Percentiles rank a stretch among this genome's conserved stretches.
Conservation (phyloP, 2,888 invertebrate species). For the Byasa hedistus region DNA sequence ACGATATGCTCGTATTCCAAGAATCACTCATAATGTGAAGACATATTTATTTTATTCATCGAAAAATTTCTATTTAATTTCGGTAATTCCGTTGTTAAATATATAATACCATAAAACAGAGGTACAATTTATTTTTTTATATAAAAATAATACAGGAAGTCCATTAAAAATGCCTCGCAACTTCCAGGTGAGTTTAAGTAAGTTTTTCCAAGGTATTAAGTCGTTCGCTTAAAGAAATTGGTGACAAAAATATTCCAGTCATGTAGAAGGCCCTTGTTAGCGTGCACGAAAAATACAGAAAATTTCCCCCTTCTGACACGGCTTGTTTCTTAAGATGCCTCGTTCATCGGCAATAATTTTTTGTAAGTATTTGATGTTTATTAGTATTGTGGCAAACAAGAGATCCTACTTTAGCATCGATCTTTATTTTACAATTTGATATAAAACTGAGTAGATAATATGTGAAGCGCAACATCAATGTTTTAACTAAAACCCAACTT, state of each 20-base stretch:
- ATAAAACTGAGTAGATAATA: not conserved
- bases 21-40: not conserved
- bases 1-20: not conserved
- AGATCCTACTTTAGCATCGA: too few relatives aligned
- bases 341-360: slow-evolving; percentile 55
- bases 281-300: slow-evolving; percentile 64
- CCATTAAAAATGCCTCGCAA: slow-evolving; percentile 47
- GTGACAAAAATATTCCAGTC: slow-evolving; percentile 76
- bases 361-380: slow-evolving; percentile 33
- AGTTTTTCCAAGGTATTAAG: slow-evolving; percentile 68
- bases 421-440: too few relatives aligned
- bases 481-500: not conserved
- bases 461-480: not conserved
- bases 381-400: not conserved
- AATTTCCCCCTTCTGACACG: slow-evolving; percentile 59
- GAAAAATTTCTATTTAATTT: too few relatives aligned
- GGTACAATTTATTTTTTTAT: not conserved
- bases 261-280: slow-evolving; percentile 74
- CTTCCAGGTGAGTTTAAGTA: slow-evolving; percentile 67
- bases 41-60: too few relatives aligned
- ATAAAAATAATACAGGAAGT: slow-evolving; percentile 36
- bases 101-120: too few relatives aligned
- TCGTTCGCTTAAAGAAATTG: slow-evolving; percentile 71
- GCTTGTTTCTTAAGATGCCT: slow-evolving; percentile 57
- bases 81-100: too few relatives aligned